phyloP scores from a whole-genome alignment of 2,888 invertebrate species.

The Hyalella azteca region DNA sequence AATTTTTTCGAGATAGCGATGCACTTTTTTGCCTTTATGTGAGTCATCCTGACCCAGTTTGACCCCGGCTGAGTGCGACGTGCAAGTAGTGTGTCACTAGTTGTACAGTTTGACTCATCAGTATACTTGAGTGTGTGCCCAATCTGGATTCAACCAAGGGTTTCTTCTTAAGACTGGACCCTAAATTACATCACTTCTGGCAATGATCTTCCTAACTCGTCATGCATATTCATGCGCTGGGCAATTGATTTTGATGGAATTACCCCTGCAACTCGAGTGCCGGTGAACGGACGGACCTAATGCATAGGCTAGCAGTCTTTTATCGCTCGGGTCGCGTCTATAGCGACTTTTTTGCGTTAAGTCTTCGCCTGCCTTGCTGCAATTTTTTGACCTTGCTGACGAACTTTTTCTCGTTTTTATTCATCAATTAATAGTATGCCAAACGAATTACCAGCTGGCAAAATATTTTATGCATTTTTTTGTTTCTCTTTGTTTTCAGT shows the following conservation, averaged over 20 bases:
- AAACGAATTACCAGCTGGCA: too few relatives aligned
- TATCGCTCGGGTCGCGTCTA: slow-evolving; percentile 7
- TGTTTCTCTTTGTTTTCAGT: too few relatives aligned
- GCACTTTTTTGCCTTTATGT: too few relatives aligned
- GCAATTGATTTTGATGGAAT: slow-evolving; percentile 33
- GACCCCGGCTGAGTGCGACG: too few relatives aligned
- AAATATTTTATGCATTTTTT: too few relatives aligned
- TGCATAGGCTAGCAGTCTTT: slow-evolving; percentile 34
- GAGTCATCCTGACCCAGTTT: too few relatives aligned
- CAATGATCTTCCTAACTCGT: slow-evolving; percentile 25
- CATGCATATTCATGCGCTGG: slow-evolving; percentile 29
- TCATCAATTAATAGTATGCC: too few relatives aligned
- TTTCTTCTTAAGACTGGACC: slow-evolving; percentile 28
- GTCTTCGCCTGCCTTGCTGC: not conserved
- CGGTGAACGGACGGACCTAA: slow-evolving; percentile 2
- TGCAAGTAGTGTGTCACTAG: too few relatives aligned
- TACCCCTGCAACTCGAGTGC: slow-evolving; percentile 28
- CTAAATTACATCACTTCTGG: slow-evolving; percentile 23
- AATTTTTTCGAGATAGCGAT: too few relatives aligned
- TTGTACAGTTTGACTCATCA: too few relatives aligned
- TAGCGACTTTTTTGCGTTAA: not conserved
- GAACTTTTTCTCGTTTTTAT: not conserved
- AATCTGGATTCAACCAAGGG: slow-evolving; percentile 19
- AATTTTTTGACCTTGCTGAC: not conserved
- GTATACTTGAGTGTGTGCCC: too few relatives aligned